Base-by-base conservation (phyloP, 2,797 vertebrate species). In the Siniperca obscura region DNA sequence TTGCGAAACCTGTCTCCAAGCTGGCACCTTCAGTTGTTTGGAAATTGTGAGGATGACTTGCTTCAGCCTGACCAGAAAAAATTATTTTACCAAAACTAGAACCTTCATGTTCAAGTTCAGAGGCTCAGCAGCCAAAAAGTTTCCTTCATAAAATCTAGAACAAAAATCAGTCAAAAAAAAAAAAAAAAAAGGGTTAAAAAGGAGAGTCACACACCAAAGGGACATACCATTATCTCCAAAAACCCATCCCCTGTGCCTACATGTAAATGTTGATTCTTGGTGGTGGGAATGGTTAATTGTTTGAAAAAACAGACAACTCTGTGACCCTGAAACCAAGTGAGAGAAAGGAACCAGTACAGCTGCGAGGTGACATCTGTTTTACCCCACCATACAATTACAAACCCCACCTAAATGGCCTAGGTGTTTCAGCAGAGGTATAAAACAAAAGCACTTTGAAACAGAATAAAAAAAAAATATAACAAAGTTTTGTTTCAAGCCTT, bases 311-410 rank as follows among this genome's bases (percentile, higher is more conserved):
- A 46, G 42, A 22, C 34, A 68, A 19, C 48, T 69, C 16, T 12
- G 22, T 59, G 85, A 74, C 86, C 68, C 66, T 77, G 79, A 62
- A 11, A 27, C 8, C 10, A 76, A 61, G 44, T n/a, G 10, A 2
- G n/a, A 67, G 68, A 68, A 27, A 21, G 48, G 70, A 70, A 80
- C 80, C 55, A 68, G 46, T 3, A 21, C 73, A 90, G 78, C 81
- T 80, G 74, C 11, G 7, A 25, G 46, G 77, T 25, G 71, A 89
- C 85, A 85, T 87, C 86, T 82, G 82, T 64, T 91, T 79, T 22
- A 81, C 70, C 64, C 57, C 52, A 48, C 30, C 71, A 1, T 62
- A 27, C 50, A 83, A 86, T 90, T 83, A 91, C 36, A 82, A 68
- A 42, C 64, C 60, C 53, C 69, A 76, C 70, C 77, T 61, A 8